Conservation (phyloP, 1,140 invertebrate species). For the Diorhabda carinulata region DNA sequence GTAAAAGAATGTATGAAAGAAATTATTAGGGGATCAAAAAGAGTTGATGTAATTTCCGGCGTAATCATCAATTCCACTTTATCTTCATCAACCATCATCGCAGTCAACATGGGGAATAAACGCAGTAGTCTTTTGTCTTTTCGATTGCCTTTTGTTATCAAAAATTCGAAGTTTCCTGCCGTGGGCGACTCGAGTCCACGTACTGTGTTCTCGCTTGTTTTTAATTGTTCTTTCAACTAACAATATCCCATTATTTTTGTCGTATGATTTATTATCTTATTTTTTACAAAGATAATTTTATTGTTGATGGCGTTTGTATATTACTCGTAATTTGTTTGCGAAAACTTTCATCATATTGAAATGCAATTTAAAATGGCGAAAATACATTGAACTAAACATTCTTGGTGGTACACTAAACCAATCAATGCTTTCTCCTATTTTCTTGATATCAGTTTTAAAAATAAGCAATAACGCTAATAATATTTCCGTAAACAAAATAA, state of each 20-base stretch:
- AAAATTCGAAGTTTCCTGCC: background rate
- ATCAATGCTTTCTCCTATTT: too few relatives aligned
- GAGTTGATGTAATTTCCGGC: background rate
- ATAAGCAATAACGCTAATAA: too few relatives aligned
- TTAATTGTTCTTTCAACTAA: background rate
- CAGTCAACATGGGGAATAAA: background rate
- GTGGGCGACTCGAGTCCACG: background rate
- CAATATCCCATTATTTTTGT: background rate
- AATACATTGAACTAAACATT: too few relatives aligned
- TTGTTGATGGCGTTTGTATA: too few relatives aligned
- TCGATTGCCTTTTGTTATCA: background rate
- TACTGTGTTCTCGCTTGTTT: background rate
- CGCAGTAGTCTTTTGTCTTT: background rate
- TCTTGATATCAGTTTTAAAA: too few relatives aligned
- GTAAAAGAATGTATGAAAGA: background rate
- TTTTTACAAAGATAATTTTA: too few relatives aligned
- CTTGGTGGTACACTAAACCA: too few relatives aligned
- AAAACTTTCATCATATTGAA: too few relatives aligned
- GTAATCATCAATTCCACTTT: background rate
- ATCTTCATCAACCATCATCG: constrained; percentile 2
- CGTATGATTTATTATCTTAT: too few relatives aligned
- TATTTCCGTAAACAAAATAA: too few relatives aligned
- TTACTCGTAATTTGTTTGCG: too few relatives aligned
- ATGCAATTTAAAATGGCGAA: too few relatives aligned
- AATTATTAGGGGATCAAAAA: background rate